These are phyloP conservation scores for Himalopsyche kuldschensis DNA, from an alignment of 2,888 invertebrate species.

Conservation along the genomic window DNA sequence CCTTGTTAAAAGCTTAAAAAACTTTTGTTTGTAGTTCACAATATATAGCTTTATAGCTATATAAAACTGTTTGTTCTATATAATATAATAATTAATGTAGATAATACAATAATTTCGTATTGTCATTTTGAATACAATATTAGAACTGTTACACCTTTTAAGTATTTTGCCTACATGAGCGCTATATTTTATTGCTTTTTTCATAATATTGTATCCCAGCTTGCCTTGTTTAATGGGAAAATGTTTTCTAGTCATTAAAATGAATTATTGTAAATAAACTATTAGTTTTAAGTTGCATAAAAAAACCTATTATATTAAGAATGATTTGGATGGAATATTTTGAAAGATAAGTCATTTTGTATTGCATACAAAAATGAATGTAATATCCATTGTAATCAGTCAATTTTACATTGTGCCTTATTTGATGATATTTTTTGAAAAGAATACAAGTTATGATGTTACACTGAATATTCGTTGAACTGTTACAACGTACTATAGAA, in stretches of 20 bases:
- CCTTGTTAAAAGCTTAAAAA: too few species aligned
- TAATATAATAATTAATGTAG: too few species aligned
- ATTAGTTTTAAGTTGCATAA: slow-evolving; percentile 1
- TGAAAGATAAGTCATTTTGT: background rate
- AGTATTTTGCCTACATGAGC: too few species aligned
- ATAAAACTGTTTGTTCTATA: too few species aligned
- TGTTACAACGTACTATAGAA: slow-evolving; percentile 10
- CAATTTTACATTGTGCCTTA: slow-evolving; percentile 1
- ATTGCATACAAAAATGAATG: background rate
- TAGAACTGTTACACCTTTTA: background rate
- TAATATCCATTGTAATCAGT: background rate
- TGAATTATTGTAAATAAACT: slow-evolving; percentile 17
- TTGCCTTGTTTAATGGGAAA: background rate
- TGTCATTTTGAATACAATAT: background rate
- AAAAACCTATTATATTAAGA: background rate
- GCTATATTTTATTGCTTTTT: background rate
- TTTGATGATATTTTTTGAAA: background rate
- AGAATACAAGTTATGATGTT: background rate
- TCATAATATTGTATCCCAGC: background rate
- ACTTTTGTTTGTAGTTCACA: too few species aligned
- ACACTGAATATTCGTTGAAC: background rate
- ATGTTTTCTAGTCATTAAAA: slow-evolving; percentile 20
- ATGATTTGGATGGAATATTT: background rate
- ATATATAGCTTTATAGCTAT: too few species aligned
- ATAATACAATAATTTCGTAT: slow-evolving; percentile 1